Evolutionary conservation across 2,797 vertebrate genomes (phyloP).

Genomic region (Paedocypris micromegethes): DNA sequence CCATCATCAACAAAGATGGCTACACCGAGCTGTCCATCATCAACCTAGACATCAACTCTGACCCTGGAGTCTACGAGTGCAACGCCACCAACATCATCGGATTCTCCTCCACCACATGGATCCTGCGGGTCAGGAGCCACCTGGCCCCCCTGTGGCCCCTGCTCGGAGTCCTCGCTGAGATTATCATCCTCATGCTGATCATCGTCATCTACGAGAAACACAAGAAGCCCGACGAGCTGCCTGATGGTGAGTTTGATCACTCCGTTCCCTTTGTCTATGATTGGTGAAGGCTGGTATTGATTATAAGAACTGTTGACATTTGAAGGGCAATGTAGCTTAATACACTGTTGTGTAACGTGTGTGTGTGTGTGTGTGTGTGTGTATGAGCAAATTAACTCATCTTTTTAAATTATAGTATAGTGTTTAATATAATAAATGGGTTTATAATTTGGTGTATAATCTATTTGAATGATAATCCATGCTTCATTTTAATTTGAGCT

Average conservation of each 20-base stretch:
- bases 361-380: too few species aligned
- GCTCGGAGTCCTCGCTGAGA: slow-evolving; percentile 90
- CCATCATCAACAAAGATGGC: slow-evolving; percentile 83
- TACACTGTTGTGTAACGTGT: too few species aligned
- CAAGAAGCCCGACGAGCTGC: slow-evolving; percentile 95
- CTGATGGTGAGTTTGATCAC: slow-evolving; percentile 80
- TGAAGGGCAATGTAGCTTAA: too few species aligned
- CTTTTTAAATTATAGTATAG: too few species aligned
- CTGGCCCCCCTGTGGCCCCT: slow-evolving; percentile 96
- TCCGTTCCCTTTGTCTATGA: slow-evolving; percentile 8
- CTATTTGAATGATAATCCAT: too few species aligned
- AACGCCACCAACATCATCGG: slow-evolving; percentile 87
- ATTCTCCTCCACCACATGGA: slow-evolving; percentile 63
- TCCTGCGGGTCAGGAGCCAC: slow-evolving; percentile 91
- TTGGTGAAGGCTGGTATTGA: background rate
- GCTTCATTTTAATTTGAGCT: too few species aligned
- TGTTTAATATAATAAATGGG: too few species aligned
- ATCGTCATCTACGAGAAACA: slow-evolving; percentile 97
- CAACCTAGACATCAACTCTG: slow-evolving; percentile 81
- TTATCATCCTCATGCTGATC: slow-evolving; percentile 90
- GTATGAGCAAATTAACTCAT: too few species aligned
- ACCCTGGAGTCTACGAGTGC: slow-evolving; percentile 89
- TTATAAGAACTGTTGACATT: background rate
- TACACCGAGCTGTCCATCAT: slow-evolving; percentile 87
- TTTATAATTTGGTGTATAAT: too few species aligned